Evolutionary conservation across 2,888 invertebrate species (phyloP).

Genomic region (Malthinus flaveolus): DNA sequence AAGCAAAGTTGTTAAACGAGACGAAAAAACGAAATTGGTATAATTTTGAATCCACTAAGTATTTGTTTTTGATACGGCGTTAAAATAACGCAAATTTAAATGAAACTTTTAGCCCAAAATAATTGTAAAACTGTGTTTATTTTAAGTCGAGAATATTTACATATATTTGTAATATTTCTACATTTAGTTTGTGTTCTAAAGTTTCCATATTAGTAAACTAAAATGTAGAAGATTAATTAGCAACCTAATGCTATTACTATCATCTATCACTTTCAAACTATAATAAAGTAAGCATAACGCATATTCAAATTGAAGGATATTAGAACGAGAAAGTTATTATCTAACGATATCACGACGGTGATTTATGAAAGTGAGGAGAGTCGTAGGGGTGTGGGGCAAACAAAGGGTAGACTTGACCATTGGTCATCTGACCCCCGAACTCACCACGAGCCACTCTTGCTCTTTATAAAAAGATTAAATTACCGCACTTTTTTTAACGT

Average conservation of each 20-base stretch:
- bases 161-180: too few relatives aligned
- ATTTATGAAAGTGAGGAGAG: slow-evolving; percentile 39
- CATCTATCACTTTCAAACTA: slow-evolving; percentile 27
- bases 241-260: slow-evolving; percentile 10
- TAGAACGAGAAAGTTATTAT: slow-evolving; percentile 22
- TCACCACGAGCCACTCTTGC: slow-evolving; percentile 45
- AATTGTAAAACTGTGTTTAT: too few relatives aligned
- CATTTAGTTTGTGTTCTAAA: too few relatives aligned
- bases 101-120: too few relatives aligned
- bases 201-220: slow-evolving; percentile 23
- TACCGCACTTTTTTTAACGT: slow-evolving; percentile 9
- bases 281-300: slow-evolving; percentile 21
- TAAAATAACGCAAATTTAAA: too few relatives aligned
- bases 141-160: too few relatives aligned
- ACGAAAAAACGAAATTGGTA: too few relatives aligned
- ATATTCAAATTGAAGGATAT: slow-evolving; percentile 21
- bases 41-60: too few relatives aligned
- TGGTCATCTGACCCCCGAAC: slow-evolving; percentile 49
- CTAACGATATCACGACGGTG: slow-evolving; percentile 30
- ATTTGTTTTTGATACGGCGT: too few relatives aligned
- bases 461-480: slow-evolving; percentile 48
- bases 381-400: slow-evolving; percentile 29
- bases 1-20: too few relatives aligned
- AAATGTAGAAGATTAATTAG: slow-evolving; percentile 26
- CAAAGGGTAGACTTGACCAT: slow-evolving; percentile 38